Evolutionary conservation across 2,888 invertebrate genomes (phyloP).

Genomic region (Drosophila ezoana): DNA sequence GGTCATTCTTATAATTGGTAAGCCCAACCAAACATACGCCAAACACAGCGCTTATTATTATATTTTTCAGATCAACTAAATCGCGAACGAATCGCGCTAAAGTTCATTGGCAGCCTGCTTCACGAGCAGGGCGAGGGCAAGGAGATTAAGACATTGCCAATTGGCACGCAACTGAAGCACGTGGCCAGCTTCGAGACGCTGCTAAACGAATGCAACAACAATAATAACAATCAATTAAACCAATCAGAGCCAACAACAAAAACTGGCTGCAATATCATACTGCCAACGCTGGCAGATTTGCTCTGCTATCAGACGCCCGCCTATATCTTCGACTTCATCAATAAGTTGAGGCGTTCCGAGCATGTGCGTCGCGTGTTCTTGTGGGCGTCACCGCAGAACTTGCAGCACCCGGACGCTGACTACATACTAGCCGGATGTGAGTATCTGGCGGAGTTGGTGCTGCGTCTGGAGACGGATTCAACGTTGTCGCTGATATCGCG

Average conservation of each 20-base stretch:
- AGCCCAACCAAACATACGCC: slow-evolving; percentile 14
- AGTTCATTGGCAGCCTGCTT: slow-evolving; percentile 76
- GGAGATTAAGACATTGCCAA: slow-evolving; percentile 67
- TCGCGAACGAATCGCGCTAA: slow-evolving; percentile 79
- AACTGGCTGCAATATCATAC: slow-evolving; percentile 70
- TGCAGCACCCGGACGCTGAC: slow-evolving; percentile 64
- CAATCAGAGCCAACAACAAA: slow-evolving; percentile 35
- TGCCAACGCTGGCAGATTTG: slow-evolving; percentile 82
- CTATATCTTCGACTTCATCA: slow-evolving; percentile 76
- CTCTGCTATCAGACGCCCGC: slow-evolving; percentile 72
- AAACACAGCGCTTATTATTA: background rate
- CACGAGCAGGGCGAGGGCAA: slow-evolving; percentile 79
- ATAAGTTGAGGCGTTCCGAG: slow-evolving; percentile 71
- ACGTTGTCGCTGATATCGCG: slow-evolving; percentile 76
- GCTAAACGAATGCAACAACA: slow-evolving; percentile 56
- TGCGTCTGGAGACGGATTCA: slow-evolving; percentile 71
- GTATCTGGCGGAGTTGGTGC: slow-evolving; percentile 82
- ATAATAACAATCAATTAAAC: slow-evolving; percentile 33
- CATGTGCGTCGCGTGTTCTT: slow-evolving; percentile 80
- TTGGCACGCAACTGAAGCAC: slow-evolving; percentile 57
- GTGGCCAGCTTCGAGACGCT: slow-evolving; percentile 61
- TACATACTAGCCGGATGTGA: slow-evolving; percentile 82
- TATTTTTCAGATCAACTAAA: slow-evolving; percentile 78
- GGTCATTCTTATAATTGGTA: slow-evolving; percentile 83
- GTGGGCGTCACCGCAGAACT: slow-evolving; percentile 80